Evolutionary conservation across 1,140 invertebrate species (phyloP), one percentile per base, ranked within the genome.

Genomic region (Asbolus verrucosus): DNA sequence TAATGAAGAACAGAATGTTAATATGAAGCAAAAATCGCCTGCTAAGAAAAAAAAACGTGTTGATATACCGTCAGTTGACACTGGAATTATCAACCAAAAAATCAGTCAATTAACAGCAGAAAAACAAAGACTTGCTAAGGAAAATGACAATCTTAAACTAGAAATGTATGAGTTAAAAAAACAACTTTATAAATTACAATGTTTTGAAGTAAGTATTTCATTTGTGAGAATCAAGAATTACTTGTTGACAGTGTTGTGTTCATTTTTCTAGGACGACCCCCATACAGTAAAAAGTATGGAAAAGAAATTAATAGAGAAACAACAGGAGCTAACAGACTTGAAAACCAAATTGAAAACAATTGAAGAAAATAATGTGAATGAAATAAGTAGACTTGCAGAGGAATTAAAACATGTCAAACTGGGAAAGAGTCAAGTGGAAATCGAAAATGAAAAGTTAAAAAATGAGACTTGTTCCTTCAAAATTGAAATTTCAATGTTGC

Each of bases 111-210:
- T 38, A 15, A 38, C 39, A 27, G 13, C n/a, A 27, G 21, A 54
- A 54, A 54, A 27, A 13, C n/a, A 54, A 27, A 27, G 11, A 54
- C 21, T 54, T 27, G 13, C 11, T 13, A 54, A 24, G 3, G 46
- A 54, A 13, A 54, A 24, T 0, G 14, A 8, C 0, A 16, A 54
- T 9, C 14, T 54, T 27, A 2, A 54, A 6, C 11, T 54, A 21
- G 46, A 54, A 54, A 13, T 54, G 14, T 54, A 54, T 13, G 46
- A 54, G 13, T 54, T 54, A 27, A 54, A 54, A 27, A 54, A 27
- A 14, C 15, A 54, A 54, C 6, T 54, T 27, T 2, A 2, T 2
- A 13, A 54, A 9, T n/a, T 50, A 1, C 16, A 50, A 21, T 15
- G 8, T 19, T 9, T 8, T 19, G n/a, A 50, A 13, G 43, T 50